Evolutionary conservation across 2,113 vertebrate genomes (phyloP).

Genomic region (Neofelis nebulosa): DNA sequence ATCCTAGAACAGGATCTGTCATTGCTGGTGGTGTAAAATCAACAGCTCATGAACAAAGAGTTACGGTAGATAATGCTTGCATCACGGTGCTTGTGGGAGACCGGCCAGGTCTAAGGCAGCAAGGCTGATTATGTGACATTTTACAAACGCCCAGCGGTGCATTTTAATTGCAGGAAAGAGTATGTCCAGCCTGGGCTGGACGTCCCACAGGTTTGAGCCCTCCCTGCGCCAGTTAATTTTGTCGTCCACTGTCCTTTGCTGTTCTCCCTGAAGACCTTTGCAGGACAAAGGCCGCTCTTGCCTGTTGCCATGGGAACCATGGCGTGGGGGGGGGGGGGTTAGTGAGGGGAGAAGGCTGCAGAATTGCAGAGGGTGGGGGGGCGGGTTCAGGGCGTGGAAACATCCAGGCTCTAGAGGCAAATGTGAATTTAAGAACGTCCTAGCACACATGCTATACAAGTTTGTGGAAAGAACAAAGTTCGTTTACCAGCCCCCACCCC

Average conservation of each 20-base stretch:
- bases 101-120: neutral
- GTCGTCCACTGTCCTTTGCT: neutral
- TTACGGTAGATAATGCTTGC: neutral
- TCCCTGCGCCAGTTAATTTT: neutral
- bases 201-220: neutral
- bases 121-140: neutral
- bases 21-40: neutral
- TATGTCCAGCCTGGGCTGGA: too few species aligned
- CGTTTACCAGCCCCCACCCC: rapidly evolving
- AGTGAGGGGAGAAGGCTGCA: neutral
- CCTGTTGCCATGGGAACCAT: neutral
- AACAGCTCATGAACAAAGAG: neutral
- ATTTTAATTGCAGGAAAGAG: neutral
- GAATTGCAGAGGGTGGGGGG: neutral
- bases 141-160: neutral
- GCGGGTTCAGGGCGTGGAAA: rapidly evolving
- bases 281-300: neutral
- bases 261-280: neutral
- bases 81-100: neutral
- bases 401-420: neutral
- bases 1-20: neutral
- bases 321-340: neutral
- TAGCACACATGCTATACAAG: rapidly evolving
- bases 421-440: neutral
- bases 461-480: neutral